Conservation (phyloP, 2,888 invertebrate genomes). For the Limnephilus auricula region DNA sequence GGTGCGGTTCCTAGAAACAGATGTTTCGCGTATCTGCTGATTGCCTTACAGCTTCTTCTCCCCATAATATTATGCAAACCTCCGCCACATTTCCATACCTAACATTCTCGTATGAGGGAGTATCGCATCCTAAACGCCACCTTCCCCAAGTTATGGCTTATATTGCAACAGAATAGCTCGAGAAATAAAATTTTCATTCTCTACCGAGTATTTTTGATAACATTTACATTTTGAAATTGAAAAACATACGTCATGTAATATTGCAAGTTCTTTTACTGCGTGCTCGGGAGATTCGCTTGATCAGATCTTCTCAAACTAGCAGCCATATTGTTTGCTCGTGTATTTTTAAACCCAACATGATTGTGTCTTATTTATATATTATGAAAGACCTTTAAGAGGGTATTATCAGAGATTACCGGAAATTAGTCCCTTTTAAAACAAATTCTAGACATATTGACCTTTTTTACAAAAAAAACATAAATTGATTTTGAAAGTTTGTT, state of each 20-base stretch:
- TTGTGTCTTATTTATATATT: no score
- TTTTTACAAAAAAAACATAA: no score
- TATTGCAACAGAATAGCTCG: not conserved
- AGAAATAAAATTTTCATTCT: conserved; percentile 19
- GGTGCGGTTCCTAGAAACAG: not conserved
- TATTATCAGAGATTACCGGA: no score
- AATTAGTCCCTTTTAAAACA: no score
- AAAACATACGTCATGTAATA: not conserved
- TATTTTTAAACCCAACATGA: no score
- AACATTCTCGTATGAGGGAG: conserved; percentile 7
- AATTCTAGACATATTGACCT: no score
- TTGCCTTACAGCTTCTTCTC: conserved; percentile 13
- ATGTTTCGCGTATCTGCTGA: conserved; percentile 26
- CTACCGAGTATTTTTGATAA: conserved; percentile 2
- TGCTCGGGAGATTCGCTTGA: not conserved
- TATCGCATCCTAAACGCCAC: conserved; percentile 6
- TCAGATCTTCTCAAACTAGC: not conserved
- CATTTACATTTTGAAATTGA: conserved; percentile 2
- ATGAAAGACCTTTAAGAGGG: no score
- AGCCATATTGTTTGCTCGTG: not conserved
- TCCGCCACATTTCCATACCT: conserved; percentile 14
- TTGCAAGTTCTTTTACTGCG: not conserved
- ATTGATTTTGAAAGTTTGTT: no score
- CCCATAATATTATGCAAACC: conserved; percentile 3
- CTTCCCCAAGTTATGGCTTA: not conserved